Evolutionary conservation across 2,113 vertebrate species (phyloP).

Genomic region (Antigone vipio): DNA sequence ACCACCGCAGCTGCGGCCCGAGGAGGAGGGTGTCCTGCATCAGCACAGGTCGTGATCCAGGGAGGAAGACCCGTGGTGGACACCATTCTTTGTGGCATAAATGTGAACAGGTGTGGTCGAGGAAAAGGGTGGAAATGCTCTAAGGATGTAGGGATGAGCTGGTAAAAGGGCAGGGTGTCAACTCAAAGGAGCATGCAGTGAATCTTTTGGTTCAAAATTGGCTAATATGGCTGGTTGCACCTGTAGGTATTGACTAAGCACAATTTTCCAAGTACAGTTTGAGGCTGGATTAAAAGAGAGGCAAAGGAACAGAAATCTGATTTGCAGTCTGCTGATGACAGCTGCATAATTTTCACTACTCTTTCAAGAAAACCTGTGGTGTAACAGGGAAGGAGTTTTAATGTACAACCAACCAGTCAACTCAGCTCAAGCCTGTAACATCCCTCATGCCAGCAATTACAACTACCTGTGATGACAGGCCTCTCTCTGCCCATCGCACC

Average conservation of each 20-base stretch:
- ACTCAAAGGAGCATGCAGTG: not conserved
- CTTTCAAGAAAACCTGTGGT: not conserved
- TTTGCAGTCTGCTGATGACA: not conserved
- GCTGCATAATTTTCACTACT: not conserved
- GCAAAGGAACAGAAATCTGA: not conserved
- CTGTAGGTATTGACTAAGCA: rapidly evolving
- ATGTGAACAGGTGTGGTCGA: rapidly evolving
- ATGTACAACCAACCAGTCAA: not conserved
- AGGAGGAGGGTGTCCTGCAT: not conserved
- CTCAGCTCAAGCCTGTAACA: rapidly evolving
- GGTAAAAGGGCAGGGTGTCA: not conserved
- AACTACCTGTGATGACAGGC: not conserved
- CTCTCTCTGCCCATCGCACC: not conserved
- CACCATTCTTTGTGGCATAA: not conserved
- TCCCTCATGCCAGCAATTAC: not conserved
- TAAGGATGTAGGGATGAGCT: not conserved
- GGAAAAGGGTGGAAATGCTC: not conserved
- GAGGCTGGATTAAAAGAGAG: not conserved
- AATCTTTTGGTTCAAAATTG: not conserved
- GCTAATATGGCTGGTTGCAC: not conserved
- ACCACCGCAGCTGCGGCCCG: rapidly evolving
- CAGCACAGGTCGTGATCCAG: not conserved
- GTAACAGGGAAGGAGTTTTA: not conserved
- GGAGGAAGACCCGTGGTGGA: not conserved
- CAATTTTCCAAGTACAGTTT: not conserved